Base-by-base conservation (phyloP, 2,888 invertebrate genomes). In the Melanophora roralis region DNA sequence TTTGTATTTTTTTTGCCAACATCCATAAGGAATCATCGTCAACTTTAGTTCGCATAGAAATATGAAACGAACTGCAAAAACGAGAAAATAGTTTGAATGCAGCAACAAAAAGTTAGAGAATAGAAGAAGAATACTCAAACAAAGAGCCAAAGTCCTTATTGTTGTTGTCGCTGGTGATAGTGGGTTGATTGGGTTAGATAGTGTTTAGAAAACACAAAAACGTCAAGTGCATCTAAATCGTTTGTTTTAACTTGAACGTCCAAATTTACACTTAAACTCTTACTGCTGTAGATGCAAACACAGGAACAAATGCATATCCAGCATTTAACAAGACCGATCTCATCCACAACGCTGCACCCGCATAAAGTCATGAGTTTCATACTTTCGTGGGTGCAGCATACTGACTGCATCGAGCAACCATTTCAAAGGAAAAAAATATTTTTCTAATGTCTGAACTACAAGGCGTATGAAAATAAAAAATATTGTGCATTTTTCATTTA, bases 141-240 rank as follows among this genome's bases (percentile, higher is more conserved):
- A 40, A 19, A 23, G 62, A 62, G 32, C 67, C 23, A 34, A 9
- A 38, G 21, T 49, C n/a, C n/a, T n/a, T 0, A 8, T 14, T 2
- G 1, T 9, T n/a, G 47, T n/a, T 3, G 19, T 49, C 34, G 27
- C 11, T 47, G 59, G 14, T 75, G 27, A 69, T 72, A 82, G 2
- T 55, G 34, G 55, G 34, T 60, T 19, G 53, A 14, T 45, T 43
- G 64, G 19, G 43, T 45, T 60, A 81, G n/a, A n/a, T n/a, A n/a
- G 79, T 64, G 82, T 72, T 77, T 82, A 78, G 78, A 57, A 57
- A 57, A 45, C 34, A 71, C 47, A 23, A 12, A 27, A 38, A 51
- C 74, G 64, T 16, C 49, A 64, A 74, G 73, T 77, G 79, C 81
- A 82, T 73, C 82, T 82, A 82, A 83, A 81, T 81, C 77, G 77